A percentile compares a stretch with the other conserved stretches of the same genome.
Conservation (phyloP, 2,113 vertebrate species). For the Symphodus melops region DNA sequence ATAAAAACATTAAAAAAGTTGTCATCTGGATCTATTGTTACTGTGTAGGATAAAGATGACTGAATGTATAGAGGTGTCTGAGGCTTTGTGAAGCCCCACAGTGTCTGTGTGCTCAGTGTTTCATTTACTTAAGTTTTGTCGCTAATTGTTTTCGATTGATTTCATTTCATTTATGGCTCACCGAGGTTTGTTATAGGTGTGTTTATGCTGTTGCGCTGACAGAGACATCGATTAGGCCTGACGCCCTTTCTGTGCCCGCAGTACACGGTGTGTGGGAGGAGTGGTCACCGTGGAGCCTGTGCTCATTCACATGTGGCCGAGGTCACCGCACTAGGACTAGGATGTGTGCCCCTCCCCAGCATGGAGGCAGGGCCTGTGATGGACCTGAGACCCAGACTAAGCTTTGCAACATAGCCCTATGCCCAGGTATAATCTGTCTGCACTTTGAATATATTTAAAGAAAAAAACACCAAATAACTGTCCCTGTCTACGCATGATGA, state of each 20-base stretch:
- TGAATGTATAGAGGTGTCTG: constrained; percentile 28
- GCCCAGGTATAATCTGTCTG: constrained; percentile 88
- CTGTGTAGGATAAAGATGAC: background rate
- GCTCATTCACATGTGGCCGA: constrained; percentile 98
- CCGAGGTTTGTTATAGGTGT: constrained; percentile 54
- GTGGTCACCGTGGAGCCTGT: constrained; percentile 99
- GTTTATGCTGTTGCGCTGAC: constrained; percentile 50
- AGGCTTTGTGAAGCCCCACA: constrained; percentile 34
- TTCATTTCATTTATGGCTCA: constrained; percentile 61
- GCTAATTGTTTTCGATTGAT: constrained; percentile 69
- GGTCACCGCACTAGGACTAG: constrained; percentile 98
- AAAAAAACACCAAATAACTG: constrained; percentile 8
- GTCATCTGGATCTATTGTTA: constrained; percentile 17
- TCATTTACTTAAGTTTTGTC: constrained; percentile 62
- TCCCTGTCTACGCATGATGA: background rate
- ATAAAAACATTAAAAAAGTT: constrained; percentile 1
- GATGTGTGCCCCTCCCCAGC: constrained; percentile 95
- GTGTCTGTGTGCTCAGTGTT: constrained; percentile 69
- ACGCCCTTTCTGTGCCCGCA: constrained; percentile 90
- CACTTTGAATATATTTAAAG: constrained; percentile 36
- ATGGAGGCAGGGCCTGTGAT: constrained; percentile 96
- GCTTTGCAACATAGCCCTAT: constrained; percentile 99
- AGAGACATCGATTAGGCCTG: constrained; percentile 70
- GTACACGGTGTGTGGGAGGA: constrained; percentile 99
- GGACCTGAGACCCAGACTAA: constrained; percentile 98